Evolutionary conservation across 1,140 invertebrate genomes (phyloP).

Genomic region (Lepidostoma basale): DNA sequence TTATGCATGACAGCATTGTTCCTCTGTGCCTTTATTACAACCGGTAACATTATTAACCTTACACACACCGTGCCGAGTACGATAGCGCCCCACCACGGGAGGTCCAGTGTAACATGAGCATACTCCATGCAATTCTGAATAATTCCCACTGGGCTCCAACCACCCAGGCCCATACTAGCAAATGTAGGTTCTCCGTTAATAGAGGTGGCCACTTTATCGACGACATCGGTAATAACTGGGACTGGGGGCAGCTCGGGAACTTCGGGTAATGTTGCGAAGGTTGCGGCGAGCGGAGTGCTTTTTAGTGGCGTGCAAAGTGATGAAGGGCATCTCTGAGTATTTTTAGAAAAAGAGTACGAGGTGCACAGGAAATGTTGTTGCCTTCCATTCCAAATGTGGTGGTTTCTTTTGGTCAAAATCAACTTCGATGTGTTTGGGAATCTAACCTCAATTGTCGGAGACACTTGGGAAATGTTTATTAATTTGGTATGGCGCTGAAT

Average conservation of each 20-base stretch:
- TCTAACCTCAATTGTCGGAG: constrained; percentile 31
- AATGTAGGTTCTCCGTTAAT: constrained; percentile 71
- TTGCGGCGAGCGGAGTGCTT: neutral
- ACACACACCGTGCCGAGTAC: constrained; percentile 76
- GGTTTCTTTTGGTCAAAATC: constrained; percentile 2
- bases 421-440: neutral
- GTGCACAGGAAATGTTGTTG: constrained; percentile 15
- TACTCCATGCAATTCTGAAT: constrained; percentile 81
- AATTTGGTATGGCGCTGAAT: constrained; percentile 3
- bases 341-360: neutral
- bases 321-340: neutral
- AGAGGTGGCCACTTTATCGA: neutral
- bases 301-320: neutral
- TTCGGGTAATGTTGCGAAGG: neutral
- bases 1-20: constrained; percentile 81
- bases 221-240: neutral
- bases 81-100: constrained; percentile 93
- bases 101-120: constrained; percentile 73
- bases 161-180: constrained; percentile 78
- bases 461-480: neutral
- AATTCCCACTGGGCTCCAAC: constrained; percentile 77
- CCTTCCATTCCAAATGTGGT: constrained; percentile 24
- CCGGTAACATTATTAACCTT: constrained; percentile 78
- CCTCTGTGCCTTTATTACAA: constrained; percentile 79
- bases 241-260: constrained; percentile 13